Evolutionary conservation across 2,888 invertebrate species (phyloP).

Genomic region (Myathropa florea): DNA sequence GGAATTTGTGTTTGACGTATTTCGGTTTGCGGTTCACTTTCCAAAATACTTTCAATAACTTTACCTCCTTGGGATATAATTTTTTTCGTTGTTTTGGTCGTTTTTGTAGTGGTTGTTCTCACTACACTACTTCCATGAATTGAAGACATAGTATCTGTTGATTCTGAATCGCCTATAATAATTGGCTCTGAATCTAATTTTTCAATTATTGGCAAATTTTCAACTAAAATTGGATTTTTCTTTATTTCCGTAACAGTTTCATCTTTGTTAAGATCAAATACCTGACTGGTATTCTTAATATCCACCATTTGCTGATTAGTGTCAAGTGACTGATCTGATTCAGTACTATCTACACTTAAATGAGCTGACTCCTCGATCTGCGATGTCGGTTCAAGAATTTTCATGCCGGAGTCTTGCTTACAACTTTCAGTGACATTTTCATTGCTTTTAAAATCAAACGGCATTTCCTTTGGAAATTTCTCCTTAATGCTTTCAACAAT

Average conservation of each 20-base stretch:
- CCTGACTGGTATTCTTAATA: neutral
- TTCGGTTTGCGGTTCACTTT: slow-evolving; percentile 9
- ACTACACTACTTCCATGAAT: slow-evolving; percentile 72
- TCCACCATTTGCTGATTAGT: neutral
- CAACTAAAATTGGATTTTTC: no score
- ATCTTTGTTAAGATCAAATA: neutral
- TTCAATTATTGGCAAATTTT: no score
- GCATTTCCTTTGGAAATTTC: neutral
- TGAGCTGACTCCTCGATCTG: neutral
- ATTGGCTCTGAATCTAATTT: no score
- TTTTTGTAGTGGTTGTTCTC: slow-evolving; percentile 77
- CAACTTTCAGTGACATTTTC: no score
- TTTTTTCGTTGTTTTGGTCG: slow-evolving; percentile 76
- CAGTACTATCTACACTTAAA: no score
- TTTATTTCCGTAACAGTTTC: neutral
- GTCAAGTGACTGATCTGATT: no score
- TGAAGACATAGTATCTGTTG: neutral
- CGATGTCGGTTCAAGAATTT: neutral
- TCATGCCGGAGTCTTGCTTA: neutral
- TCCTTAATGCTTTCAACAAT: neutral
- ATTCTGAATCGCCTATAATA: no score
- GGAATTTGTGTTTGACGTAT: neutral
- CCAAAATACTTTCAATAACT: neutral
- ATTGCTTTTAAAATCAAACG: neutral
- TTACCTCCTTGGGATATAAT: slow-evolving; percentile 74